A percentile compares a stretch with the other conserved stretches of the same genome.
Evolutionary conservation across 2,888 invertebrate species (phyloP).

Genomic region (Thymelicus sylvestris): DNA sequence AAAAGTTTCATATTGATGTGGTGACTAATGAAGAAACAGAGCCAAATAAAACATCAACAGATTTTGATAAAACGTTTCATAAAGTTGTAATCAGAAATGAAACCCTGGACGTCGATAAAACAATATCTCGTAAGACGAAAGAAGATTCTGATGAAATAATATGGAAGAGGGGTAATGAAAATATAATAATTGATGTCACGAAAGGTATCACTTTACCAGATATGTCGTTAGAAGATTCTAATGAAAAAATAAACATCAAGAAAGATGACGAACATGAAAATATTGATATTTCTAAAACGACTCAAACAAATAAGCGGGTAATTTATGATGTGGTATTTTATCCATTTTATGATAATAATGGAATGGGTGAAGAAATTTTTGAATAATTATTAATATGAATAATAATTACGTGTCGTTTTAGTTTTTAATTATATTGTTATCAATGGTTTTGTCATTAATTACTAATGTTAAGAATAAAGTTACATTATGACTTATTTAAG

Average conservation of each 20-base stretch:
- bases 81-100: slow-evolving; percentile 3
- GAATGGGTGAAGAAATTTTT: slow-evolving; percentile 47
- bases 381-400: slow-evolving; percentile 44
- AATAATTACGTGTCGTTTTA: slow-evolving; percentile 8
- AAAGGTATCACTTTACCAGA: slow-evolving; percentile 5
- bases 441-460: slow-evolving; percentile 11
- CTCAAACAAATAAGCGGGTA: slow-evolving; percentile 40
- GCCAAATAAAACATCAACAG: not conserved
- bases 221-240: slow-evolving; percentile 7
- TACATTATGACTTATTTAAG: not conserved
- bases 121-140: slow-evolving; percentile 11
- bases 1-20: slow-evolving; percentile 20
- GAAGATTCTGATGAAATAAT: slow-evolving; percentile 27
- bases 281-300: slow-evolving; percentile 14
- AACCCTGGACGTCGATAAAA: not conserved
- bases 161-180: not conserved
- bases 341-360: slow-evolving; percentile 41
- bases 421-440: slow-evolving; percentile 27
- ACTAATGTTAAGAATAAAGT: not conserved
- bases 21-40: not conserved
- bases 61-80: slow-evolving; percentile 1
- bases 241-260: not conserved
- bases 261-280: slow-evolving; percentile 19
- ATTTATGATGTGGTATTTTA: slow-evolving; percentile 50
- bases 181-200: slow-evolving; percentile 10